A percentile compares a stretch with the other conserved stretches of the same genome.
These are phyloP conservation scores for Lasiommata megera DNA, from an alignment of 2,888 invertebrate species.

Conservation along the genomic window DNA sequence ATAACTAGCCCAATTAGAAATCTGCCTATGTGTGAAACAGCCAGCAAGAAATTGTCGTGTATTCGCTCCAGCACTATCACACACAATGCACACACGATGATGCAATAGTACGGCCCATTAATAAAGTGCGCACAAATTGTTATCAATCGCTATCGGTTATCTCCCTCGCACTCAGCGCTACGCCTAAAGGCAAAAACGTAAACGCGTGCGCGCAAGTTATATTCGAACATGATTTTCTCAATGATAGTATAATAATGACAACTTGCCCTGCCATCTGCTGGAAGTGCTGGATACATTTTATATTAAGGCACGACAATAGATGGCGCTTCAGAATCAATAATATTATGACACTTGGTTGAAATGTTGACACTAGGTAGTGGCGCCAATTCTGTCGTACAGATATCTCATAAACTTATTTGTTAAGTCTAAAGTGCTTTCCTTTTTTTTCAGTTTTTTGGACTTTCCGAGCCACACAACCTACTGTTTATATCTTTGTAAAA, in stretches of 20 bases:
- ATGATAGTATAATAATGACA: slow-evolving; percentile 19
- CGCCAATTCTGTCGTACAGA: too few species aligned
- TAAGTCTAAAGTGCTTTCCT: too few species aligned
- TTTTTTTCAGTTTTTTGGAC: too few species aligned
- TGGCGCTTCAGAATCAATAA: slow-evolving; percentile 44
- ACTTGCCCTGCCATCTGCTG: slow-evolving; percentile 34
- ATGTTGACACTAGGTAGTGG: too few species aligned
- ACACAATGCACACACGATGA: slow-evolving; percentile 8
- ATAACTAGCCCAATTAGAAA: slow-evolving; percentile 18
- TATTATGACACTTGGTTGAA: neutral
- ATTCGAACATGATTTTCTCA: slow-evolving; percentile 14
- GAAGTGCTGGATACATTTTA: neutral
- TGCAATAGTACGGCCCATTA: slow-evolving; percentile 18
- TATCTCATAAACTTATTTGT: too few species aligned
- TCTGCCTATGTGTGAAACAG: slow-evolving; percentile 2
- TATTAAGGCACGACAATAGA: slow-evolving; percentile 37
- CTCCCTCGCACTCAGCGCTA: slow-evolving; percentile 49
- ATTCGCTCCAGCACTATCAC: neutral
- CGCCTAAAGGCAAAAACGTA: neutral
- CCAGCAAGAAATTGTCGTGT: slow-evolving; percentile 1
- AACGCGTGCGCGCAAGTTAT: slow-evolving; percentile 1
- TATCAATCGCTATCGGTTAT: slow-evolving; percentile 28
- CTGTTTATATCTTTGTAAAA: too few species aligned
- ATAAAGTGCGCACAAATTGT: slow-evolving; percentile 18
- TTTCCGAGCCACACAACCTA: too few species aligned